These are phyloP conservation scores for Chymomyza amoena DNA, from an alignment of 2,888 invertebrate genomes.

Conservation along the genomic window DNA sequence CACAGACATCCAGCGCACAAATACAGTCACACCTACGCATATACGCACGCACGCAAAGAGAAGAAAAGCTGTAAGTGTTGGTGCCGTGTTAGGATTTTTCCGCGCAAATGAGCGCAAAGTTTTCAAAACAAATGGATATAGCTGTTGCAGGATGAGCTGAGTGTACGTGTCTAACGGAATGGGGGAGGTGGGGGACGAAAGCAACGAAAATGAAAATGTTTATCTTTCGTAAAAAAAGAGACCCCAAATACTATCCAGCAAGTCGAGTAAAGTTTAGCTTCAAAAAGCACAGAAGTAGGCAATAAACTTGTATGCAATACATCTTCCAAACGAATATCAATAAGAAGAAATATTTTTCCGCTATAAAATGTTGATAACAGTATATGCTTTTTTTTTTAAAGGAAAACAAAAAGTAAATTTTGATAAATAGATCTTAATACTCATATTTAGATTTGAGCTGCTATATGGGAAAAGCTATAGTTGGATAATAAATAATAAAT, in stretches of 20 bases:
- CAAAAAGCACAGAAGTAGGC: not conserved
- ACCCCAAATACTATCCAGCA: not conserved
- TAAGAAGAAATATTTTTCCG: too few relatives aligned
- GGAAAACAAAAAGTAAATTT: too few relatives aligned
- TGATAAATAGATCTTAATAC: too few relatives aligned
- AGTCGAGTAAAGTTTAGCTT: not conserved
- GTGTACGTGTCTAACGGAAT: not conserved
- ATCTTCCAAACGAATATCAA: not conserved
- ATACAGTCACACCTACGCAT: not conserved
- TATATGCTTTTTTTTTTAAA: too few relatives aligned
- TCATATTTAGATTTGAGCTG: too few relatives aligned
- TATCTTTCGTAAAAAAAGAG: conserved; percentile 2
- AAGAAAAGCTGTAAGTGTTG: not conserved
- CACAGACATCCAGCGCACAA: conserved; percentile 10
- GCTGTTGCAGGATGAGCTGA: conserved; percentile 6
- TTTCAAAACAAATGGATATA: conserved; percentile 50
- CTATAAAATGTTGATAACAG: too few relatives aligned
- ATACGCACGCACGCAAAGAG: conserved; percentile 15
- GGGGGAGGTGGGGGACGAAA: too few relatives aligned
- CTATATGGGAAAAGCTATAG: too few relatives aligned
- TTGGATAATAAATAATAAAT: too few relatives aligned
- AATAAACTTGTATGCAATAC: not conserved
- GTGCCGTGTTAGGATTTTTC: conserved; percentile 20
- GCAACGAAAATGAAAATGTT: conserved; percentile 16
- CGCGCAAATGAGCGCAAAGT: conserved; percentile 40